Evolutionary conservation across 2,797 vertebrate genomes (phyloP).

Genomic region (Aselliscus stoliczkanus): DNA sequence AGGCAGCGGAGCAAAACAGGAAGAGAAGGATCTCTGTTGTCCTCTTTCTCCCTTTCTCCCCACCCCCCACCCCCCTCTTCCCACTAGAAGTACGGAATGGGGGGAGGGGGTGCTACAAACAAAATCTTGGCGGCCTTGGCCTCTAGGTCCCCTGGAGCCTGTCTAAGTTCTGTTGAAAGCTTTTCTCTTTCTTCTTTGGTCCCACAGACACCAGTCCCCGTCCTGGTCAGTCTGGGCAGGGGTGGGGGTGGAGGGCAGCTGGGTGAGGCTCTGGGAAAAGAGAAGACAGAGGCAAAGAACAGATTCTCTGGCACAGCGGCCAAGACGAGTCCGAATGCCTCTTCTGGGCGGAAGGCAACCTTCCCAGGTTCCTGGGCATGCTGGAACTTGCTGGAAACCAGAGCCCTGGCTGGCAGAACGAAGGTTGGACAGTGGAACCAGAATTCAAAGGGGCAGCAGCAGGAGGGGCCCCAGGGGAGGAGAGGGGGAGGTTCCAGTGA

Average conservation of each 20-base stretch:
- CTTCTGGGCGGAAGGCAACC: slow-evolving; percentile 8
- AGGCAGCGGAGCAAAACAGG: slow-evolving; percentile 71
- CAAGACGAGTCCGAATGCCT: background rate
- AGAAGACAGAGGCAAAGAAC: background rate
- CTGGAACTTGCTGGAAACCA: slow-evolving; percentile 55
- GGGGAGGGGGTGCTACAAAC: background rate
- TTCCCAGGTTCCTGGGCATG: slow-evolving; percentile 41
- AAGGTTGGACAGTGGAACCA: slow-evolving; percentile 54
- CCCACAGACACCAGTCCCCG: background rate
- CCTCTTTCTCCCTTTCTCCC: background rate
- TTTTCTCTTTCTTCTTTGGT: background rate
- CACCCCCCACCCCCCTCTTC: background rate
- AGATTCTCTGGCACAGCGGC: background rate
- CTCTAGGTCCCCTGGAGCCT: background rate
- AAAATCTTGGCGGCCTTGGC: background rate
- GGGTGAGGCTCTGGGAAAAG: background rate
- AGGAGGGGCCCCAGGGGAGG: background rate
- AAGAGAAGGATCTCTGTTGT: slow-evolving; percentile 22
- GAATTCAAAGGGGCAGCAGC: slow-evolving; percentile 55
- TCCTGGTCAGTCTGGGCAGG: background rate
- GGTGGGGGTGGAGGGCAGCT: background rate
- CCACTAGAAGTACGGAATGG: background rate
- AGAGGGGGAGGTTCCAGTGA: slow-evolving; percentile 45
- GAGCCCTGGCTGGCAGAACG: slow-evolving; percentile 26
- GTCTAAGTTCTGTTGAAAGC: background rate